Base-by-base conservation (phyloP, 2,888 invertebrate species). In the Catocala fraxini region DNA sequence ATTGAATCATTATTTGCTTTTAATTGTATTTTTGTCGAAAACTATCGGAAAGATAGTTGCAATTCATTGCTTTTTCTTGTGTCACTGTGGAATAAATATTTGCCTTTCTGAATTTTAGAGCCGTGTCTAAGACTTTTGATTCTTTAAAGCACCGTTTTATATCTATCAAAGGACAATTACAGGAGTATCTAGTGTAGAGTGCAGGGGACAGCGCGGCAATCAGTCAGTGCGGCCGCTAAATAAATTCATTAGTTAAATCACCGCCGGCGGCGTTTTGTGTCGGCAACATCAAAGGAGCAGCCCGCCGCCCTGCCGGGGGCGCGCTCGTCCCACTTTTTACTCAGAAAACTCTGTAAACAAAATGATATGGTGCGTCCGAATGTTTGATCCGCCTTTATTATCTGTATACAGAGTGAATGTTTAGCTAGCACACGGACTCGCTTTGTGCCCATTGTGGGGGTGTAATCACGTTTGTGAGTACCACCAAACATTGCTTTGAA, bases 211-310 rank as follows among this genome's bases (percentile, higher is more conserved):
- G 77, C 77, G 78, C 78, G 80, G 85, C 84, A 83, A 83, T 86
- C 84, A 82, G 87, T 87, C 88, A 85, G 87, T 86, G 86, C 84
- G 87, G 89, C 92, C 90, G 92, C 93, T 94, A 94, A 94, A 94
- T 94, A 94, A 94, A 94, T 94, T 94, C 94, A 94, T 94, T 94
- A 94, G 94, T 94, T 91, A 94, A 94, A 94, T 94, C 93, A 92
- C 92, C 90, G 92, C 89, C 90, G 93, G 94, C 94, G 91, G 92
- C 93, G 88, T 90, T 93, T 93, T 91, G 90, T 93, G 94, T 93
- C 94, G 94, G 94, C 86, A 85, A 91, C 92, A 88, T 94, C 94
- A 94, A 94, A 94, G 92, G 89, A 82, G 80, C 84, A 75, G 77
- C 75, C 81, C 81, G 86, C 89, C 85, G 89, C 88, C 88, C 88